Base-by-base conservation (phyloP, 2,797 vertebrate species). In the Sebastes matsubarae region DNA sequence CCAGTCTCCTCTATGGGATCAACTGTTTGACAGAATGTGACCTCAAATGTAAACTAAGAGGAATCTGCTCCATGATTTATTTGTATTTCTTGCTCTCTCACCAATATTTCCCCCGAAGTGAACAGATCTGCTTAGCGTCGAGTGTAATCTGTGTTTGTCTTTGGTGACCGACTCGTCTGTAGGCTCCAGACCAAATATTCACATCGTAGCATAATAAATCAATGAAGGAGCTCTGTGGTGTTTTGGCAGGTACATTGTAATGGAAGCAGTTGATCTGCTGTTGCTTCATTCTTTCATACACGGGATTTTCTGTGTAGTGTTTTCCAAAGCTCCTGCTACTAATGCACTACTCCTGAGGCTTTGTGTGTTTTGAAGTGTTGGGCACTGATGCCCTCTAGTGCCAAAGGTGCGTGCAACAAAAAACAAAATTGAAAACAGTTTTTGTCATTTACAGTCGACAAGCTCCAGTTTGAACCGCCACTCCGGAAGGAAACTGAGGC, bases 401-500 rank as follows among this genome's bases (percentile, higher is more conserved):
- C 72, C 81, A 36, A 83, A 72, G 32, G n/a, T 46, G 72, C 60
- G 73, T 24, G 16, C 24, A 29, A 67, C 30, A 57, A 63, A 13
- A 25, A 52, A 16, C 24, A 24, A 6, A 29, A 52, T 3, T 61
- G 0, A 30, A 46, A 16, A 38, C 12, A 12, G 5, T 25, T 65
- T 86, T 77, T 84, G 0, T 79, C 87, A 93, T 83, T 92, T 82
- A 24, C 90, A 99, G 98, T 99, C 84, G 97, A 99, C 89, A 98
- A 98, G 93, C 90, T 99, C 84, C 96, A 99, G 78, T 99, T 99
- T 91, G 96, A 98, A 87, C 97, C 98, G 18, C 98, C 98, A 3
- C 93, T 99, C 8, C 89, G 95, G 90, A 99, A 99, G 90, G 97
- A 98, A 95, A 99, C 98, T 0, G 98, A 98, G 94, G 98, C 98